These are phyloP conservation scores for Deroplatys truncata DNA, from an alignment of 2,888 invertebrate genomes.

Conservation along the genomic window DNA sequence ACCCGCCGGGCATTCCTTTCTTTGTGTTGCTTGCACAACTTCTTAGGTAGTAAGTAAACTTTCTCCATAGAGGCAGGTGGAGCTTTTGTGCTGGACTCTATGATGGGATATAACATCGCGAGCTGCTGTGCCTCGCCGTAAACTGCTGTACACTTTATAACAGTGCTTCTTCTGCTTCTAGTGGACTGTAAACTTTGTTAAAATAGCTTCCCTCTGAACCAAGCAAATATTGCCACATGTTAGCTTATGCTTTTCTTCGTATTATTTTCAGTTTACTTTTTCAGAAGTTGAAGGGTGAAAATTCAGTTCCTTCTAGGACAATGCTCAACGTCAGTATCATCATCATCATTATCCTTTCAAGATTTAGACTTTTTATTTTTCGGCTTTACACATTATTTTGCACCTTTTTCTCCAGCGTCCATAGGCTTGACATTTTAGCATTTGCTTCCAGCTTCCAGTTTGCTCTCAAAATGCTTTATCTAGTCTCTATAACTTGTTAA, in stretches of 20 bases:
- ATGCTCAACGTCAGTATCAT: no score
- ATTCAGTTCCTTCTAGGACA: neutral
- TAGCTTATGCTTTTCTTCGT: neutral
- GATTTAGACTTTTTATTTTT: no score
- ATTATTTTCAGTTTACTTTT: neutral
- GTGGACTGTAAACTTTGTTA: neutral
- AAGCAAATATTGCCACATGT: neutral
- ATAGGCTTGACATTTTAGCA: no score
- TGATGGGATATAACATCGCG: neutral
- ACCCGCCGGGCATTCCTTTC: neutral
- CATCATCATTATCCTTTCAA: no score
- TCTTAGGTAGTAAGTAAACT: neutral
- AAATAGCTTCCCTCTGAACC: neutral
- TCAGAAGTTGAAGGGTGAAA: neutral
- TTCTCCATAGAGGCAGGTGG: neutral
- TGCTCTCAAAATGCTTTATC: no score
- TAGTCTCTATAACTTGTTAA: no score
- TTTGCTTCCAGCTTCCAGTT: no score
- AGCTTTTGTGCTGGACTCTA: neutral
- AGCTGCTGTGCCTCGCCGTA: neutral
- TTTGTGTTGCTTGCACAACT: neutral
- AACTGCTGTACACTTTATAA: neutral
- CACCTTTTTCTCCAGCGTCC: no score
- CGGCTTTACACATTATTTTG: no score
- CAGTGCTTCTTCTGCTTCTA: neutral